These are phyloP conservation scores for Anarsia innoxiella DNA, from an alignment of 2,888 invertebrate species.

Conservation along the genomic window DNA sequence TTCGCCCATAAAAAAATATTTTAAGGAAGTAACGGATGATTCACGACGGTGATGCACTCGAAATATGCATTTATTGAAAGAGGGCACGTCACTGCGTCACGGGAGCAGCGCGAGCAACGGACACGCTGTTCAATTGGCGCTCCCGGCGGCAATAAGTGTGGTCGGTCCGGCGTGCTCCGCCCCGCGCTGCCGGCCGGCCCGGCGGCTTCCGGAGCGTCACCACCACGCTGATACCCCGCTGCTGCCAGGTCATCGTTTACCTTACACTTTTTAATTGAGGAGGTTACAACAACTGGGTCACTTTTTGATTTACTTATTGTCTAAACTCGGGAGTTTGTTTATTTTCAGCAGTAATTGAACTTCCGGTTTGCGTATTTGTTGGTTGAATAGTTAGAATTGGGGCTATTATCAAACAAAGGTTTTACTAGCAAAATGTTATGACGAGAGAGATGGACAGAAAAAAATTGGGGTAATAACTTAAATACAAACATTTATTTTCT, in stretches of 20 bases:
- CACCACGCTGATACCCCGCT: slow-evolving; percentile 24
- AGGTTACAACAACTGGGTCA: slow-evolving; percentile 71
- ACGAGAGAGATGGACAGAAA: no score
- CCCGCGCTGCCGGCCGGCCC: slow-evolving; percentile 46
- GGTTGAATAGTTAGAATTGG: no score
- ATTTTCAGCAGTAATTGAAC: slow-evolving; percentile 28
- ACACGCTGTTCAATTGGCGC: slow-evolving; percentile 69
- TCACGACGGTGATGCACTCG: slow-evolving; percentile 1
- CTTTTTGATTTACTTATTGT: slow-evolving; percentile 50
- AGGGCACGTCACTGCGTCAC: background rate
- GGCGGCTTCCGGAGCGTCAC: slow-evolving; percentile 54
- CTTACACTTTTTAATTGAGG: slow-evolving; percentile 71
- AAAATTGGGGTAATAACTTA: no score
- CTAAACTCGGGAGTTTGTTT: slow-evolving; percentile 34
- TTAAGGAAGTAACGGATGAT: no score
- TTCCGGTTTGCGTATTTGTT: slow-evolving; percentile 28
- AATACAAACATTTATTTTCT: no score
- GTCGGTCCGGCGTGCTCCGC: slow-evolving; percentile 47
- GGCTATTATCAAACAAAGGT: no score
- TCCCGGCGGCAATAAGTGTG: slow-evolving; percentile 59
- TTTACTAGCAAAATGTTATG: no score
- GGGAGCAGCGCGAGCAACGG: slow-evolving; percentile 48
- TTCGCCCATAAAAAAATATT: no score
- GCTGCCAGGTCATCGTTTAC: slow-evolving; percentile 49
- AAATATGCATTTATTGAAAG: background rate